Evolutionary conservation across 2,113 vertebrate genomes (phyloP).

Genomic region (Pica pica): DNA sequence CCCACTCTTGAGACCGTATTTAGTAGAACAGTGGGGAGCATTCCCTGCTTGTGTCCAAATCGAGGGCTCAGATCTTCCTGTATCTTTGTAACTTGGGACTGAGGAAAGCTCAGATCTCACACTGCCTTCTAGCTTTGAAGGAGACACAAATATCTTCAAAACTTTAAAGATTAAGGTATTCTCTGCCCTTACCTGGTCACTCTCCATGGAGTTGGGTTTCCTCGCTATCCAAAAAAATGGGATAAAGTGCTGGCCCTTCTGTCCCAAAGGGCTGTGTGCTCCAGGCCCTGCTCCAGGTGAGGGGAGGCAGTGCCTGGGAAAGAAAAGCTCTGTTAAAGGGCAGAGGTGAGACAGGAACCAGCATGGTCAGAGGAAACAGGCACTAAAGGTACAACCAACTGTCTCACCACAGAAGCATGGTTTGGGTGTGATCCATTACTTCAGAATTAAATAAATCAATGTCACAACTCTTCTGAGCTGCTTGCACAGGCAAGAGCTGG

Average conservation of each 20-base stretch:
- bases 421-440: background rate
- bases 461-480: background rate
- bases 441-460: background rate
- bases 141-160: background rate
- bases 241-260: background rate
- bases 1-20: background rate
- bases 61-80: background rate
- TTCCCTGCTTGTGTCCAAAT: background rate
- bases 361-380: background rate
- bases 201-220: background rate
- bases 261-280: background rate
- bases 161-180: background rate
- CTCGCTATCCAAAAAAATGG: fast-evolving
- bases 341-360: background rate
- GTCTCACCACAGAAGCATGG: background rate
- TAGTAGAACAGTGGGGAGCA: background rate
- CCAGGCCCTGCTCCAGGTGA: background rate
- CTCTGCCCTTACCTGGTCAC: background rate
- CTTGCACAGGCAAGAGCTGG: conserved; percentile 13
- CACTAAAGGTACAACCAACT: background rate
- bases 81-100: background rate
- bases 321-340: background rate
- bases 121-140: background rate
- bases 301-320: background rate
- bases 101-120: background rate